Percentiles rank a stretch among this genome's conserved stretches.
phyloP scores from a whole-genome alignment of 2,113 vertebrate genomes.

The Propithecus coquereli region DNA sequence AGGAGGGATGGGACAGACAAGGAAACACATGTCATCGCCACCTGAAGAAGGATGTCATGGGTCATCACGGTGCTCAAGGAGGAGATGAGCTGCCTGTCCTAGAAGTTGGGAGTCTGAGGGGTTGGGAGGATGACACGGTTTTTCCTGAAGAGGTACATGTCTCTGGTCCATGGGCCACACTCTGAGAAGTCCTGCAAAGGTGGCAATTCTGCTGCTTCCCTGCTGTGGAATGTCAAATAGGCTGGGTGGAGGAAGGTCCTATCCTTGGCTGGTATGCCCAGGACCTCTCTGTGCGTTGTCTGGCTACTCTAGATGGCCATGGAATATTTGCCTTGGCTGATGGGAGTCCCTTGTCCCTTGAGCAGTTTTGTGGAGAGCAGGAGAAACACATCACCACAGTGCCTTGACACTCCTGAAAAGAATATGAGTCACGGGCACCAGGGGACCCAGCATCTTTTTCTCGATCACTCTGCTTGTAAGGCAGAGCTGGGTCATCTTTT shows the following conservation, averaged over 20 bases:
- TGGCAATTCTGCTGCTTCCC: neutral
- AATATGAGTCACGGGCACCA: neutral
- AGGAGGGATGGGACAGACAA: rapidly evolving
- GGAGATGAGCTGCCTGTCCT: neutral
- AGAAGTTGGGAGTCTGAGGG: neutral
- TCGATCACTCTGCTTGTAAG: neutral
- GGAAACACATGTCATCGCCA: rapidly evolving
- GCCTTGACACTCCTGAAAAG: neutral
- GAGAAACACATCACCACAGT: neutral
- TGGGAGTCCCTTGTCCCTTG: neutral
- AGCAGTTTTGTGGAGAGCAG: neutral
- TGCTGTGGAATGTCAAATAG: neutral
- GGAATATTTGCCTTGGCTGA: neutral
- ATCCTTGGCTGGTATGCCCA: rapidly evolving
- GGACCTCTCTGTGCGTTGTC: neutral
- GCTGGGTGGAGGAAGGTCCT: neutral
- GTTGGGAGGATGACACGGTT: neutral
- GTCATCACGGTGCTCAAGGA: rapidly evolving
- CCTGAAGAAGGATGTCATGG: rapidly evolving
- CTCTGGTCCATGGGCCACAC: rapidly evolving
- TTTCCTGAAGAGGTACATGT: rapidly evolving
- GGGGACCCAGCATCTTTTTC: neutral
- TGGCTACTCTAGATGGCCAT: neutral
- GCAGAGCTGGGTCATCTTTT: neutral
- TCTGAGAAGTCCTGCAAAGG: neutral